Conservation (phyloP, 35 echinoderm and acorn worm species). For the Apostichopus parvimensis region DNA sequence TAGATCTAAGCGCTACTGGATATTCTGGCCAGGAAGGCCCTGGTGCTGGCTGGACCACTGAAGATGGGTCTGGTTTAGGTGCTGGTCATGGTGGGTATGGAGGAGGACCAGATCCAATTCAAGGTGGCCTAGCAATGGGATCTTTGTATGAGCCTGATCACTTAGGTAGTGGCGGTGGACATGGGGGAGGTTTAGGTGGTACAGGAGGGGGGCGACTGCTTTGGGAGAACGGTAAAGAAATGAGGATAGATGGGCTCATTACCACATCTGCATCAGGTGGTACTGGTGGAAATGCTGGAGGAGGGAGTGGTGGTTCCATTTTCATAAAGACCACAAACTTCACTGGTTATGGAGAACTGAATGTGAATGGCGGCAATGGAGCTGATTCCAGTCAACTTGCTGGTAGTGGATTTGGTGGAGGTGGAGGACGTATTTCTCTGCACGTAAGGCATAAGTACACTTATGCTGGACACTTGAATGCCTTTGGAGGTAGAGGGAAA, state of each 20-base stretch:
- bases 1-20: conserved; percentile 80
- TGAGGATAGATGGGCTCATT: conserved; percentile 78
- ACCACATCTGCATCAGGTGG: conserved; percentile 60
- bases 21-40: conserved; percentile 58
- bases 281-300: conserved; percentile 66
- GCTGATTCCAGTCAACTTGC: background rate
- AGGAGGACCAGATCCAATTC: conserved; percentile 68
- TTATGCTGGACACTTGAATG: conserved; percentile 66
- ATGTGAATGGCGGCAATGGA: conserved; percentile 83
- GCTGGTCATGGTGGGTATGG: conserved; percentile 90
- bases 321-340: conserved; percentile 84
- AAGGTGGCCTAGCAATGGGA: conserved; percentile 75
- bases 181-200: conserved; percentile 78
- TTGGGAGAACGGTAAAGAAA: conserved; percentile 75
- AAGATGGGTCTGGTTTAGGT: conserved; percentile 63
- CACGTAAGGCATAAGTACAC: conserved; percentile 72
- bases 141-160: conserved; percentile 74
- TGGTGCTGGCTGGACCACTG: conserved; percentile 72
- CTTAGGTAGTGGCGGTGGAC: conserved; percentile 83
- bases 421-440: conserved; percentile 84
- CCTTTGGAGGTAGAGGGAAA: conserved; percentile 65
- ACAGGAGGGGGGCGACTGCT: conserved; percentile 73
- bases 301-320: conserved; percentile 88
- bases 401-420: conserved; percentile 78
- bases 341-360: conserved; percentile 88